Base-by-base conservation (phyloP, 1,140 invertebrate genomes). In the Drosophila pectinifera region DNA sequence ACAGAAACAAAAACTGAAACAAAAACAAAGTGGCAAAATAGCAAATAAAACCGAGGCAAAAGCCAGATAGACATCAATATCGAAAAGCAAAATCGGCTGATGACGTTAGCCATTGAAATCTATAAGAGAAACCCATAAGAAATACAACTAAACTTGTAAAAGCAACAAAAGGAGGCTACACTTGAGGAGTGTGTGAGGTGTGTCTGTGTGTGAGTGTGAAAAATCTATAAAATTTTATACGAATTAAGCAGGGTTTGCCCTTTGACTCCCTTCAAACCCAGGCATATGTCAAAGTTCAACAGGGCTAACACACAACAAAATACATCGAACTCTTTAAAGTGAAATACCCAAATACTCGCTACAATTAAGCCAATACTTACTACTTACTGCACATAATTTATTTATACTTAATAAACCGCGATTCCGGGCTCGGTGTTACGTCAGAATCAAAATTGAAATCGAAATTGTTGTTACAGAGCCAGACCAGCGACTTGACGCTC, bases 401-500 rank as follows among this genome's bases (percentile, higher is more conserved):
- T 18, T 31, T 28, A 51, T 34, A 18, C 41, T 31, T 6, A 22
- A 62, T 4, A 42, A 42, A 42, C 24, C 59, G 64, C 64, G 45
- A 51, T 64, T 68, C 26, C 28, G 26, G 43, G 64, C 34, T 68
- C 45, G n/a, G 45, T 34, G 64, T 68, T 68, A 51, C 59, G 13
- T 64, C 5, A 24, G 28, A 48, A 28, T 39, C 22, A 7, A 26
- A 24, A 36, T 28, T 43, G 16, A 68, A 31, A 36, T 39, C 61
- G 45, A 18, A 41, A 16, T 68, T 31, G 31, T 68, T 61, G 14
- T 65, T 73, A 42, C 86, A 92, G 91, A 90, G 86, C 55, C 91
- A 92, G 62, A 91, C 61, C 58, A 91, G 86, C 59, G 91, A 92
- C 58, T 61, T 92, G 46, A 58, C 78, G 46, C 74, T 80, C 8